Percentiles rank a stretch among this genome's conserved stretches.
These are phyloP conservation scores for Clarias batrachus DNA, from an alignment of 2,113 vertebrate species.

Conservation along the genomic window DNA sequence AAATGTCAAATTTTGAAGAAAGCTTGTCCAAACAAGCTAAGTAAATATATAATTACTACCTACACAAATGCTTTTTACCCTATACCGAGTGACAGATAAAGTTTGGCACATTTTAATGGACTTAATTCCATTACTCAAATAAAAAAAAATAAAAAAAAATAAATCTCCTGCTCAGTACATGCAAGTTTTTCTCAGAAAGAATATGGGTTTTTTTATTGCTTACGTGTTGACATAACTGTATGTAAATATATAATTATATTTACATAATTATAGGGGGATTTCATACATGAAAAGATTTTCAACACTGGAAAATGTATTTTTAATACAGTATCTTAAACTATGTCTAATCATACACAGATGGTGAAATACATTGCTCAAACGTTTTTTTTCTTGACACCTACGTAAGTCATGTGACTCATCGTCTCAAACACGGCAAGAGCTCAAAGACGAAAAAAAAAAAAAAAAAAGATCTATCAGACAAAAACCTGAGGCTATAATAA, in stretches of 20 bases:
- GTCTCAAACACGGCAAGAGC: background rate
- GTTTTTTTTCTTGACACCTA: background rate
- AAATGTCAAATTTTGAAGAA: background rate
- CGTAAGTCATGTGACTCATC: background rate
- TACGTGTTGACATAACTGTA: background rate
- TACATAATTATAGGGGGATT: too few species aligned
- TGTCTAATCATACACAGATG: background rate
- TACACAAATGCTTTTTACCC: background rate
- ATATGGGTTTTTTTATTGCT: background rate
- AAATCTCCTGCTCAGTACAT: background rate
- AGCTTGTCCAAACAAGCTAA: background rate
- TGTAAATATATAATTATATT: too few species aligned
- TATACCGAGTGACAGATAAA: background rate
- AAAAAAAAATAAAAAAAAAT: background rate
- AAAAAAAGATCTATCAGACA: background rate
- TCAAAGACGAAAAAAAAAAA: background rate
- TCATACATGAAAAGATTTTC: background rate
- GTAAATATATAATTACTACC: too few species aligned
- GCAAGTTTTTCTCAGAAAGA: background rate
- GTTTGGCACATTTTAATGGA: background rate
- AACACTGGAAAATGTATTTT: background rate
- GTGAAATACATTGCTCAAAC: background rate
- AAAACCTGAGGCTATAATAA: background rate
- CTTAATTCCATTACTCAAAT: conserved; percentile 38
- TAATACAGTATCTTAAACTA: background rate